Base-by-base conservation (phyloP, 2,113 vertebrate species). In the Catharus fuscescens region DNA sequence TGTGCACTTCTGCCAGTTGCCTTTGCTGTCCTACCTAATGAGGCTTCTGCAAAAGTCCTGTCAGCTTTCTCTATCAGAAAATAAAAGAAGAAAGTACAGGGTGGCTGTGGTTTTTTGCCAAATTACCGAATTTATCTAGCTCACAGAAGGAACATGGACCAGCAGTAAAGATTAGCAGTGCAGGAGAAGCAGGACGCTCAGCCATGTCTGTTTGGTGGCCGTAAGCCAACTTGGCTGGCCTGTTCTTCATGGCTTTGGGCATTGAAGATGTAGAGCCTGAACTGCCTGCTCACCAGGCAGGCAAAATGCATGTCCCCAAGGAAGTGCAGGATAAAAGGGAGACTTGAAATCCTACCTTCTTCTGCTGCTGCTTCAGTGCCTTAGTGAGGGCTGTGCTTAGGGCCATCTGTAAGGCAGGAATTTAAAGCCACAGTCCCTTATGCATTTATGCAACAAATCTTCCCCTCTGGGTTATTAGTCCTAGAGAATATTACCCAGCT, bases 51-150 rank as follows among this genome's bases (percentile, higher is more conserved):
- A 69, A 20, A 65, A 77, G n/a, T 76, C 26, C 17, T 31, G 44
- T 69, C 53, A 82, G 34, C 48, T 67, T 40, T 85, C 20, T 45
- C 8, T 38, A 9, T 48, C 28, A 77, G 48, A 67, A 90, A 71
- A 79, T 7, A 59, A 72, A 88, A 36, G 3, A 3, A 42, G 53
- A 44, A 54, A 26, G 6, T 34, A 62, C 50, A 76, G 50, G 2
- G 7, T 20, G 12, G 2, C 7, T 48, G 3, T 23, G 6, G 0
- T 28, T 54, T 79, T 80, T 71, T 64, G 3, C 29, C 14, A 42
- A 32, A 21, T 82, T 67, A 20, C 1, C 1, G 21, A 57, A 40
- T 4, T 61, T 31, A 69, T 26, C 16, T 44, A 36, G 28, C 14
- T 90, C 36, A 44, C 26, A 36, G 44, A 42, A 74, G n/a, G 25